Conservation (phyloP, 2,113 vertebrate species). For the Ornithorhynchus anatinus region DNA sequence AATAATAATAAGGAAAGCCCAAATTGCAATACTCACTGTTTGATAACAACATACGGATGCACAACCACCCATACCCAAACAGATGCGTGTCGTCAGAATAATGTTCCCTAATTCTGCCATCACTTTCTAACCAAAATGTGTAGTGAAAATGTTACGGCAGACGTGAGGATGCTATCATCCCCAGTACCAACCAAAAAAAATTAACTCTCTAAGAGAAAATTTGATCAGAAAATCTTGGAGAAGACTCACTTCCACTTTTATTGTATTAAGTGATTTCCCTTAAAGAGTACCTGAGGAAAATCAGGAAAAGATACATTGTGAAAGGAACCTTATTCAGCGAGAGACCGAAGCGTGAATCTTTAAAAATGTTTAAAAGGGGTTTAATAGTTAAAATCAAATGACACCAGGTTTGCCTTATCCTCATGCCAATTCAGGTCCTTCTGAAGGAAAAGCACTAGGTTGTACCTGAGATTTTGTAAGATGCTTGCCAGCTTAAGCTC, state of each 20-base stretch:
- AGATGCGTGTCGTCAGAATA: too few relatives aligned
- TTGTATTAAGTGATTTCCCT: too few relatives aligned
- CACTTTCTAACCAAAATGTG: too few relatives aligned
- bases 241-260: not conserved
- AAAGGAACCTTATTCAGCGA: not conserved
- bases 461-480: constrained; percentile 11
- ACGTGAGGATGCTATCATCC: not conserved
- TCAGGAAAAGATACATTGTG: not conserved
- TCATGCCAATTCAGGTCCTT: too few relatives aligned
- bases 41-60: too few relatives aligned
- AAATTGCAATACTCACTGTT: too few relatives aligned
- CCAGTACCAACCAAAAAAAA: not conserved
- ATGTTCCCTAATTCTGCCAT: too few relatives aligned
- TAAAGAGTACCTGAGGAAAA: not conserved
- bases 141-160: too few relatives aligned
- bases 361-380: not conserved
- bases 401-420: too few relatives aligned
- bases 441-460: too few relatives aligned
- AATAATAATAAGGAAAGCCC: too few relatives aligned
- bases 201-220: not conserved
- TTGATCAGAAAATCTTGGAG: not conserved
- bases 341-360: not conserved
- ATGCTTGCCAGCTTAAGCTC: constrained; percentile 30
- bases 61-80: too few relatives aligned
- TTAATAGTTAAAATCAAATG: not conserved